These are phyloP conservation scores for Eidolon helvum DNA, from an alignment of 2,113 vertebrate species.

Conservation along the genomic window DNA sequence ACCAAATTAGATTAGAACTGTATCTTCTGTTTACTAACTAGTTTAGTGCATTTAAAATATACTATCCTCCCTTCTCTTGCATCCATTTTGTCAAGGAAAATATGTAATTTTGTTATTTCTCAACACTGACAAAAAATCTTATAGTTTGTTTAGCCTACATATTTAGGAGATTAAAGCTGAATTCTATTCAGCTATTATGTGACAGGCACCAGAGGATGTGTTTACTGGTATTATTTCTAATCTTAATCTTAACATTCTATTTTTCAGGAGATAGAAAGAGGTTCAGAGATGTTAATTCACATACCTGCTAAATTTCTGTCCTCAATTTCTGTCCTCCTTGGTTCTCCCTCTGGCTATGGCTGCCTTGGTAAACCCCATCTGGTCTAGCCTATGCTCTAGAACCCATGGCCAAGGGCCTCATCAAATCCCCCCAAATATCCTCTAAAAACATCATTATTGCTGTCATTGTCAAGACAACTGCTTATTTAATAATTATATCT, in stretches of 20 bases:
- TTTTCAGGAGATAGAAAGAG: neutral
- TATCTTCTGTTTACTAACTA: neutral
- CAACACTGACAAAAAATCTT: neutral
- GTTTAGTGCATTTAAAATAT: neutral
- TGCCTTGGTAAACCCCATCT: neutral
- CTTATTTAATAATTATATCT: neutral
- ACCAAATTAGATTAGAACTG: neutral
- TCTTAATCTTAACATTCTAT: neutral
- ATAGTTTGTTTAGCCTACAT: neutral
- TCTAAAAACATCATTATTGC: neutral
- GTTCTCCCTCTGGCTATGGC: neutral
- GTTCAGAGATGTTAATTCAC: neutral
- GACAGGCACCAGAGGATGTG: neutral
- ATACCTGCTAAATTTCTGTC: neutral
- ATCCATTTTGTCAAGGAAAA: conserved; percentile 19
- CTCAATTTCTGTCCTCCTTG: neutral
- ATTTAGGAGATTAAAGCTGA: conserved; percentile 2
- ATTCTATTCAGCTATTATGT: neutral
- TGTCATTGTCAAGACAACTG: neutral
- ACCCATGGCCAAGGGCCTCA: neutral
- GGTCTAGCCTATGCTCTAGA: neutral
- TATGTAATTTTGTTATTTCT: neutral
- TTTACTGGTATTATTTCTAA: neutral
- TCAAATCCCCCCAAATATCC: neutral
- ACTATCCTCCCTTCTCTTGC: neutral